Base-by-base conservation (phyloP, 2,888 invertebrate genomes). In the Heterodera filipjevi region DNA sequence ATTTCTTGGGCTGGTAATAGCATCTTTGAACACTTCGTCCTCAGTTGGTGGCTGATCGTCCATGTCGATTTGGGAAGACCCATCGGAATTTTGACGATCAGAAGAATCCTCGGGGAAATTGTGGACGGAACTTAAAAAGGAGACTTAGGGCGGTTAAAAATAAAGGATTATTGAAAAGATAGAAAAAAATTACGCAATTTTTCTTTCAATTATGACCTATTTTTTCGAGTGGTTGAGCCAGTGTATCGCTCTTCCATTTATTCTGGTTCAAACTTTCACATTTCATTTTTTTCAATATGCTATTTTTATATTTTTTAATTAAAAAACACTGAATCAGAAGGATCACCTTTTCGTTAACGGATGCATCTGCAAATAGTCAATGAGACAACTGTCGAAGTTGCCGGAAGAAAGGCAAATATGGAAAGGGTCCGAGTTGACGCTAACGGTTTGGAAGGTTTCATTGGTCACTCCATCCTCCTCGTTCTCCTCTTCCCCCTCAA, bases 341-440 rank as follows among this genome's bases (percentile, higher is more conserved):
- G n/a, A n/a, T n/a, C n/a, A 86, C 87, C 84, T 78, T 82, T 85
- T 87, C 1, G 87, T 87, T 12, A 85, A 82, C 5, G 87, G 87
- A 82, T 87, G 87, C 70, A 80, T 80, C 64, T 85, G 84, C 32
- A 87, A 80, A 76, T 84, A 88, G 59, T 86, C 84, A 71, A 88
- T 80, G 33, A 88, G 80, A n/a, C 85, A 81, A 49, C 82, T 80
- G 78, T 88, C 87, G 77, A 85, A 86, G 59, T 87, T 79, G 19
- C 82, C 82, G 22, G 85, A 79, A n/a, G 85, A 84, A n/a, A 88
- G 80, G 72, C 84, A 86, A 44, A 88, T 87, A 59, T 85, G 84
- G 44, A 79, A 78, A 0, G 88, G 87, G 74, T 88, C 87, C 95
- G 91, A 93, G 94, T 85, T 83, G 2, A 87, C 83, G 77, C 86